Percentiles rank a stretch among this genome's conserved stretches.
Evolutionary conservation across 1,140 invertebrate genomes (phyloP).

Genomic region (Plodia interpunctella): DNA sequence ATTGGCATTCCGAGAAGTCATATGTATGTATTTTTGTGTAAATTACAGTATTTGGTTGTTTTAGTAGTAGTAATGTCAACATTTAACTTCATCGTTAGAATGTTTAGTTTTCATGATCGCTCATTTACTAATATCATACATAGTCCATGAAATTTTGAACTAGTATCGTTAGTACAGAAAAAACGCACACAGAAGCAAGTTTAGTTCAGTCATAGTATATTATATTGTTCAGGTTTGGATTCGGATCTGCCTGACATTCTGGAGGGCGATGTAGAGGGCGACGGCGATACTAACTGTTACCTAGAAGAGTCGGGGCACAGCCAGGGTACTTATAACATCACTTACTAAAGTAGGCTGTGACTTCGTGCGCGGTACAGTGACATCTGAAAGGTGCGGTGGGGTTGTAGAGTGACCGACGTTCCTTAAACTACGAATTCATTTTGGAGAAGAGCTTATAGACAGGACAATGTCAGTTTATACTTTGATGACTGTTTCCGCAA

Average conservation of each 20-base stretch:
- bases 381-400: too few relatives aligned
- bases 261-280: slow-evolving; percentile 56
- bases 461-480: too few relatives aligned
- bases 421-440: too few relatives aligned
- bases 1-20: too few relatives aligned
- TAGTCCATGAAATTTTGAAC: slow-evolving; percentile 41
- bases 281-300: slow-evolving; percentile 54
- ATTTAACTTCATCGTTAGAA: background rate
- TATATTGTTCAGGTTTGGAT: slow-evolving; percentile 67
- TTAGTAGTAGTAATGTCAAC: too few relatives aligned
- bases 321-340: slow-evolving; percentile 47
- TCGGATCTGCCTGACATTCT: slow-evolving; percentile 61
- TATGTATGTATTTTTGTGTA: too few relatives aligned
- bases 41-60: too few relatives aligned
- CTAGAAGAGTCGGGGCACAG: slow-evolving; percentile 59
- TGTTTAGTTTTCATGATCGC: background rate
- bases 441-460: too few relatives aligned
- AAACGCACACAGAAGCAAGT: too few relatives aligned
- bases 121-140: background rate
- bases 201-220: too few relatives aligned
- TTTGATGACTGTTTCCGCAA: too few relatives aligned
- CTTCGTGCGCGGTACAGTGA: background rate
- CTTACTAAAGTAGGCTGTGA: slow-evolving; percentile 4
- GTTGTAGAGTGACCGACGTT: too few relatives aligned
- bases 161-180: slow-evolving; percentile 1